phyloP scores from a whole-genome alignment of 2,797 vertebrate species.

The Sebastes steindachneri region DNA sequence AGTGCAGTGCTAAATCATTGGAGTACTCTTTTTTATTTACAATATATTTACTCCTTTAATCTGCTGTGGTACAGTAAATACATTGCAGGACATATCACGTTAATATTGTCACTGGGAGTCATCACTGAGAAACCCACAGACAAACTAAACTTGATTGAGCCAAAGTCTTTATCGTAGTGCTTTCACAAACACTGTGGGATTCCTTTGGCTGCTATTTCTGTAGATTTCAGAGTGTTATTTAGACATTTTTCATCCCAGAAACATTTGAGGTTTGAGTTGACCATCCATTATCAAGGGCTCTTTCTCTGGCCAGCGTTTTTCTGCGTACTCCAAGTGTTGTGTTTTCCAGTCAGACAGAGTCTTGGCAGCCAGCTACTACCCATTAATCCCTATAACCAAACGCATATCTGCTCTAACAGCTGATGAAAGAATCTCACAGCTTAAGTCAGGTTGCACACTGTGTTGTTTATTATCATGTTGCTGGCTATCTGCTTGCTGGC shows the following conservation, averaged over 20 bases:
- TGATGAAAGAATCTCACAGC: conserved; percentile 65
- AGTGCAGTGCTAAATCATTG: neutral
- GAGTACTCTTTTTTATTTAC: neutral
- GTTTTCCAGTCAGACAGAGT: conserved; percentile 56
- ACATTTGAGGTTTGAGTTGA: conserved; percentile 33
- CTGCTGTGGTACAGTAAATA: neutral
- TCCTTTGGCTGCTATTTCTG: conserved; percentile 9
- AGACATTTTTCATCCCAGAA: conserved; percentile 48
- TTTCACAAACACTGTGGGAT: neutral
- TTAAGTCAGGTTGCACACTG: conserved; percentile 53
- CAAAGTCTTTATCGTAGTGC: neutral
- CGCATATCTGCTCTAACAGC: conserved; percentile 59
- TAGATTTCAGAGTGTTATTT: conserved; percentile 18
- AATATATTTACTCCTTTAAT: neutral
- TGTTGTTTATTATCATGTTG: conserved; percentile 46
- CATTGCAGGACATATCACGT: neutral
- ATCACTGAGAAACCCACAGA: neutral
- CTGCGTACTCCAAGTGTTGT: conserved; percentile 21
- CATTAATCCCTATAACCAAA: conserved; percentile 74
- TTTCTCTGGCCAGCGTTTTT: conserved; percentile 30
- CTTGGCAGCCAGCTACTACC: conserved; percentile 53
- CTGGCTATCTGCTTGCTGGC: conserved; percentile 44
- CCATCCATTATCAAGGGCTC: conserved; percentile 47
- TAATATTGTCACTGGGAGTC: neutral
- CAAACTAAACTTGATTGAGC: conserved; percentile 10